phyloP scores from a whole-genome alignment of 2,797 vertebrate species.

The Momotus momota region DNA sequence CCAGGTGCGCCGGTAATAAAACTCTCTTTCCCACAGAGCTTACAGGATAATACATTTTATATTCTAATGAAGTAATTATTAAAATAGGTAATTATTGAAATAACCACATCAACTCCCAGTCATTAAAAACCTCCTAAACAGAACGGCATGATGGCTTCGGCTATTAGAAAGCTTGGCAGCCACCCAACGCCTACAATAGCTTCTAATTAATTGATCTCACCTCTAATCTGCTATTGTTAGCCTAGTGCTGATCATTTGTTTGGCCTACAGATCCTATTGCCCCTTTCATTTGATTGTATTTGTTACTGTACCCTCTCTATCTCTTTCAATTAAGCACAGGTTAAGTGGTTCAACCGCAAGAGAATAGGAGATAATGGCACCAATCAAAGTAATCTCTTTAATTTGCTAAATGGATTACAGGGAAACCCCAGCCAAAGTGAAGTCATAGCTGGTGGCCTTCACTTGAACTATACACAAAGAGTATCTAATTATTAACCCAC shows the following conservation, averaged over 20 bases:
- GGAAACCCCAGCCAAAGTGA: slow-evolving; percentile 88
- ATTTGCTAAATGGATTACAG: slow-evolving; percentile 90
- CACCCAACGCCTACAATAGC: slow-evolving; percentile 85
- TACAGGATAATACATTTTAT: slow-evolving; percentile 76
- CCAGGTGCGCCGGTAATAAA: slow-evolving; percentile 40
- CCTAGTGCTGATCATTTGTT: slow-evolving; percentile 87
- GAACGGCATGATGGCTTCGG: slow-evolving; percentile 80
- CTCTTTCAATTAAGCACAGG: slow-evolving; percentile 91
- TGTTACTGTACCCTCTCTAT: slow-evolving; percentile 88
- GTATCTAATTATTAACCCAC: slow-evolving; percentile 86
- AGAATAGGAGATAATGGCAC: slow-evolving; percentile 89
- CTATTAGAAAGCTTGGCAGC: slow-evolving; percentile 87
- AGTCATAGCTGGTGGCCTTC: slow-evolving; percentile 87
- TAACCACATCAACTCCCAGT: slow-evolving; percentile 83
- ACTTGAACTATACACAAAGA: slow-evolving; percentile 85
- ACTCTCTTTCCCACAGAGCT: slow-evolving; percentile 51
- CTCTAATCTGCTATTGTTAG: slow-evolving; percentile 89
- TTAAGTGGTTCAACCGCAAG: slow-evolving; percentile 89
- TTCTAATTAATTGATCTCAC: slow-evolving; percentile 90
- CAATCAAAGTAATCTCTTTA: slow-evolving; percentile 90
- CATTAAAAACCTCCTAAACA: slow-evolving; percentile 86
- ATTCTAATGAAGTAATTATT: slow-evolving; percentile 87
- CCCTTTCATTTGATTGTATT: slow-evolving; percentile 88
- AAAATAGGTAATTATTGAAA: slow-evolving; percentile 88
- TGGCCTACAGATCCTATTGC: slow-evolving; percentile 86